A percentile compares a stretch with the other conserved stretches of the same genome.
These are phyloP conservation scores for Monarcha castaneiventris DNA, from an alignment of 2,113 vertebrate genomes.

Conservation along the genomic window DNA sequence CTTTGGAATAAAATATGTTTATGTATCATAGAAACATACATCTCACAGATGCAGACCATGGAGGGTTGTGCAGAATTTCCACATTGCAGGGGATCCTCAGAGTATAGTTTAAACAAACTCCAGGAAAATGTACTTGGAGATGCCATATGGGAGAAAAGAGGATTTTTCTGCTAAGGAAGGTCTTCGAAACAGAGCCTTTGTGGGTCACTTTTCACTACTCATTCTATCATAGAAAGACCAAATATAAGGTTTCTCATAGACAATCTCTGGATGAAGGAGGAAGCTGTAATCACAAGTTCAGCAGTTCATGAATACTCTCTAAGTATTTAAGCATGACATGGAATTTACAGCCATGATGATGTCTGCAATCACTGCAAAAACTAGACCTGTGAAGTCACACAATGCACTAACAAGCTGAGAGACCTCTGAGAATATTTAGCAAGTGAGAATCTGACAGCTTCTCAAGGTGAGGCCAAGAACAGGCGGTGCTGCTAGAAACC, in stretches of 20 bases:
- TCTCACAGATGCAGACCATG: background rate
- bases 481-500: background rate
- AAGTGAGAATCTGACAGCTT: background rate
- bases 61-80: background rate
- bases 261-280: background rate
- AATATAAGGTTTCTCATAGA: background rate
- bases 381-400: background rate
- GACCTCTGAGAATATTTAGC: background rate
- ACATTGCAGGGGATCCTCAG: background rate
- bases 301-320: background rate
- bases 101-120: background rate
- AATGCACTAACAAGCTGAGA: background rate
- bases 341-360: background rate
- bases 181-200: background rate
- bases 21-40: background rate
- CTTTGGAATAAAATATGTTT: background rate
- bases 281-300: conserved; percentile 15
- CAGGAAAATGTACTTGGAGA: background rate
- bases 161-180: background rate
- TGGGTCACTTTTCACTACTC: background rate
- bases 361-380: background rate
- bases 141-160: background rate
- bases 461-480: conserved; percentile 9
- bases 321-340: background rate
- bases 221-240: background rate